These are phyloP conservation scores for Numida meleagris DNA, from an alignment of 2,113 vertebrate genomes.

Conservation along the genomic window DNA sequence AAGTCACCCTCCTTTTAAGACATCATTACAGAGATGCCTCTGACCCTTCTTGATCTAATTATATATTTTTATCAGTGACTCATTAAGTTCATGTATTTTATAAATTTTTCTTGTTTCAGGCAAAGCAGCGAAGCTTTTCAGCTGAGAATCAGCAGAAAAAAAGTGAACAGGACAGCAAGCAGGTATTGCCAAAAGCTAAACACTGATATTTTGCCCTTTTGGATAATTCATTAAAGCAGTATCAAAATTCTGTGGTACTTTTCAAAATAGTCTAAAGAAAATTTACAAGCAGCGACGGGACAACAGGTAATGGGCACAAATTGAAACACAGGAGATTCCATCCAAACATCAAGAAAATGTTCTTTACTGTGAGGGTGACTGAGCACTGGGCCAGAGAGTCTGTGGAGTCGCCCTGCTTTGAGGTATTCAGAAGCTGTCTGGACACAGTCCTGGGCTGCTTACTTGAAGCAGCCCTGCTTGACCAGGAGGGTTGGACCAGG, in stretches of 20 bases:
- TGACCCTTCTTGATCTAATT: background rate
- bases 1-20: background rate
- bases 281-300: background rate
- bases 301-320: background rate
- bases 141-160: slow-evolving; percentile 79
- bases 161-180: slow-evolving; percentile 82
- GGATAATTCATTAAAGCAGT: background rate
- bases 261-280: background rate
- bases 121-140: slow-evolving; percentile 81
- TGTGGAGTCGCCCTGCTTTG: background rate
- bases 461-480: background rate
- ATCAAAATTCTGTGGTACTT: background rate
- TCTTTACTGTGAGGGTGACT: background rate
- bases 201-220: background rate
- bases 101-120: slow-evolving; percentile 74
- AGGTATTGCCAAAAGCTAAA: slow-evolving; percentile 57
- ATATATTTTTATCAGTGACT: background rate
- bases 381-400: background rate
- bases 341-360: background rate
- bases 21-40: background rate
- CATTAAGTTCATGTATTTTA: background rate
- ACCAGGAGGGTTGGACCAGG: background rate
- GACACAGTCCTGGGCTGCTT: background rate
- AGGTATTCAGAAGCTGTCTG: background rate
- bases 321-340: background rate